Evolutionary conservation across 2,888 invertebrate genomes (phyloP), one percentile per base, ranked within the genome.

Genomic region (Rhopalosiphum nymphaeae): DNA sequence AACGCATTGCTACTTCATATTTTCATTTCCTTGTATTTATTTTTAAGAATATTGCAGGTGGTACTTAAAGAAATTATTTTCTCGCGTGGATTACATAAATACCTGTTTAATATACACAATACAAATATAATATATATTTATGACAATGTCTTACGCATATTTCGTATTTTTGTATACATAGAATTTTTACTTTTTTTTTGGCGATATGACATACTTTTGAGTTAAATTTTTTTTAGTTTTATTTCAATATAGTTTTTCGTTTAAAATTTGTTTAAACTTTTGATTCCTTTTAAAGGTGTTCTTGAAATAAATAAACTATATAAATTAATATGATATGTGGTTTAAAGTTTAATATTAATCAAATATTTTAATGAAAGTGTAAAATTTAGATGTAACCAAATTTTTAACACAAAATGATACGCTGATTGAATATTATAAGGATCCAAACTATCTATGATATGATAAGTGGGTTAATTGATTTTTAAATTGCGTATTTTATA

Each of bases 1-100:
- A 42, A 42, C 26, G 7, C 42, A 26, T 56, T 56, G 26, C 49
- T 21, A 49, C 36, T 13, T 42, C 42, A 44, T 36, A 42, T 42
- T 89, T 21, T 36, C n/a, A 42, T 89, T 89, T 26, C 56, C 26
- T 42, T 56, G 42, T 89, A 26, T 57, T 89, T 89, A 89, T 89
- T 89, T 89, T 26, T 9, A 42, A 26, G 26, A 57, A 89, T 56
- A 56, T 56, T 26, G 53, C n/a, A 16, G 36, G 3, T 56, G 36
- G 56, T 57, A 26, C 56, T 53, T 49, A 49, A 25, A 88, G 25
- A 88, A 26, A 89, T 56, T 42, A 56, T 89, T 89, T 46, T 42
- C 42, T 42, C 56, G 1, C 42, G 26, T 57, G 89, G 42, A 56
- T 89, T 56, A 88, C 53, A 53, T 88, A 49, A 87, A 67, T 67